Evolutionary conservation across 2,888 invertebrate species (phyloP), one percentile per base, ranked within the genome.

Genomic region (Amitus sp.): DNA sequence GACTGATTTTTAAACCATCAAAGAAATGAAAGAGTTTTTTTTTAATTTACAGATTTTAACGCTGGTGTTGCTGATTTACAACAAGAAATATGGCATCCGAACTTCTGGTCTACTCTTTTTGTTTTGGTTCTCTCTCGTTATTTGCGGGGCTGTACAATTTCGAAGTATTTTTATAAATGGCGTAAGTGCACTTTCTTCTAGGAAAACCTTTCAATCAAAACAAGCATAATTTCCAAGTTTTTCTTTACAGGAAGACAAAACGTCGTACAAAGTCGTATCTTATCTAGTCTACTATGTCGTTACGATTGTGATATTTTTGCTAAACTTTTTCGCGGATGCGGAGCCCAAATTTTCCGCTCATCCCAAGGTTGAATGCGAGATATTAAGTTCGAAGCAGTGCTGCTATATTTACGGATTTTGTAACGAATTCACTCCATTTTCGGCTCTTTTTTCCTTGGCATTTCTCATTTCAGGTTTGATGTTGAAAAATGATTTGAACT

Each of bases 81-180:
- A 27, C 27, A 27, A 27, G 27, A 27, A 27, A 9, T 27, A 27
- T 9, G 27, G 27, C 27, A 9, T 27, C 5, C 4, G 27, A 27
- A 27, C 27, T 27, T 27, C 27, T 6, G 27, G 9, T 9, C 9
- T 27, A 27, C 5, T 27, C 9, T 27, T 27, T 27, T 6, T 27
- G 9, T 27, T 27, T 27, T 27, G 27, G 27, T 27, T 27, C 5
- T 27, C 9, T 4, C 9, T 27, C 9, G 27, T 27, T 4, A 4
- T 27, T 27, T 9, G 27, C 27, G 27, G 9, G 9, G 9, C 27
- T 4, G 27, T 27, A 27, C 27, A 92, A 68, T 90, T 92, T 70
- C 86, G 93, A 71, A 88, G 90, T 13, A 43, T 27, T 27, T 27
- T 27, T 6, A 27, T 9, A 9, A 27, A 27, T 27, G 9, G 9